Conservation (phyloP, 2,797 vertebrate genomes). For the Scleropages formosus region DNA sequence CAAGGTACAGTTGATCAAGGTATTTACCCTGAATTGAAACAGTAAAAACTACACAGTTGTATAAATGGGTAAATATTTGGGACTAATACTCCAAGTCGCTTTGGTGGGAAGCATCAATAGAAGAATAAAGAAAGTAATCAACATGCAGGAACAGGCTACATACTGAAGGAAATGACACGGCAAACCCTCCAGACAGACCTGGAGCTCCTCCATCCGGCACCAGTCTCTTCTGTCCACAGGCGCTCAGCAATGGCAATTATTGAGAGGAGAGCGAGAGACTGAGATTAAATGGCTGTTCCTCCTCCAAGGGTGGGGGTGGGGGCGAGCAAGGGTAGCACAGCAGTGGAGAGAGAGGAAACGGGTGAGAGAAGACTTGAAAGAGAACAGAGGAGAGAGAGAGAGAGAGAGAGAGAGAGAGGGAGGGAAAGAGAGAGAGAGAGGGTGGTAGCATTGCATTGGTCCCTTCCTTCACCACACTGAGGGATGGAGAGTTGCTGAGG, state of each 20-base stretch:
- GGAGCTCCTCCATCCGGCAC: not conserved
- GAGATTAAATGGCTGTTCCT: conserved; percentile 28
- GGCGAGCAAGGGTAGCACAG: conserved; percentile 34
- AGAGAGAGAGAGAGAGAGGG: not conserved
- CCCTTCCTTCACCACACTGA: conserved; percentile 56
- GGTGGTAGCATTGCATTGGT: conserved; percentile 40
- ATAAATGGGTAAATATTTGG: too few relatives aligned
- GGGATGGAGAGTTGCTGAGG: conserved; percentile 37
- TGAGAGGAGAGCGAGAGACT: conserved; percentile 10
- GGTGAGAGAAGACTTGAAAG: conserved; percentile 27
- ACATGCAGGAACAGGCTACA: not conserved
- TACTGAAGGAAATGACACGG: not conserved
- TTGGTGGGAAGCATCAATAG: too few relatives aligned
- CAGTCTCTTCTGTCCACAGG: not conserved
- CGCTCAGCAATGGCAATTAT: conserved; percentile 55
- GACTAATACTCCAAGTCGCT: too few relatives aligned
- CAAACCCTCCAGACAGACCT: not conserved
- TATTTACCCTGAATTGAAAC: too few relatives aligned
- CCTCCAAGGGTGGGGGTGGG: conserved; percentile 41
- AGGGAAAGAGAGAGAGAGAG: conserved; percentile 18
- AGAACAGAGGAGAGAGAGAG: conserved; percentile 43
- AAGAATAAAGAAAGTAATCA: too few relatives aligned
- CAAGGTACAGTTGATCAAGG: too few relatives aligned
- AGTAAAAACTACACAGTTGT: too few relatives aligned
- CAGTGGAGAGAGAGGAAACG: conserved; percentile 28